Conservation (phyloP, 2,888 invertebrate genomes). For the Glyphotaelius pellucidus region DNA sequence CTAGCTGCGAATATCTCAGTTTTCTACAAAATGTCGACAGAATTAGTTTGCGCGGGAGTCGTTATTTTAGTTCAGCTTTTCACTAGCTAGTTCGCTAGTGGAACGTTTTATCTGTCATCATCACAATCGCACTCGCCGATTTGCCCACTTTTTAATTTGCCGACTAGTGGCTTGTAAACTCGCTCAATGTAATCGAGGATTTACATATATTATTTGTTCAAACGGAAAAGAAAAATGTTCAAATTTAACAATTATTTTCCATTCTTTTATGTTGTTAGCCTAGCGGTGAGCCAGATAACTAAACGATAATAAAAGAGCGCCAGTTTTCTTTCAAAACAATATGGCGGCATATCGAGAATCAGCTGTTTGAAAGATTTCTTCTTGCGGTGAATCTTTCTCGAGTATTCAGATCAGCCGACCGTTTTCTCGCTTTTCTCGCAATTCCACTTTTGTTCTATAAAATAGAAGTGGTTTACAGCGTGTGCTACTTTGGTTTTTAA, state of each 20-base stretch:
- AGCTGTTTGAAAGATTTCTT: not conserved
- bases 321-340: not conserved
- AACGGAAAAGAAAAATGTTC: no score
- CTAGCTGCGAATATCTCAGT: no score
- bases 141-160: no score
- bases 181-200: no score
- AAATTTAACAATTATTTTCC: not conserved
- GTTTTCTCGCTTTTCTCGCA: constrained; percentile 11
- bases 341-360: not conserved
- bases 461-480: not conserved
- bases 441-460: constrained; percentile 5
- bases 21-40: no score
- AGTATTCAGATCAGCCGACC: not conserved
- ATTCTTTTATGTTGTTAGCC: not conserved
- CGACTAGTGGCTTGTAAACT: no score
- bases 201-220: no score
- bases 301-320: constrained; percentile 7
- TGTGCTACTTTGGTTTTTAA: not conserved
- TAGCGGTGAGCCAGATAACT: not conserved
- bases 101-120: no score
- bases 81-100: no score
- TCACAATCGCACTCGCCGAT: no score
- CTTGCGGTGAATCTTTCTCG: not conserved
- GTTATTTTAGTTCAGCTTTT: no score
- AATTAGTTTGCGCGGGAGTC: no score